Percentiles rank a stretch among this genome's conserved stretches.
Conservation (phyloP, 1,140 invertebrate species). For the Belonocnema kinseyi region DNA sequence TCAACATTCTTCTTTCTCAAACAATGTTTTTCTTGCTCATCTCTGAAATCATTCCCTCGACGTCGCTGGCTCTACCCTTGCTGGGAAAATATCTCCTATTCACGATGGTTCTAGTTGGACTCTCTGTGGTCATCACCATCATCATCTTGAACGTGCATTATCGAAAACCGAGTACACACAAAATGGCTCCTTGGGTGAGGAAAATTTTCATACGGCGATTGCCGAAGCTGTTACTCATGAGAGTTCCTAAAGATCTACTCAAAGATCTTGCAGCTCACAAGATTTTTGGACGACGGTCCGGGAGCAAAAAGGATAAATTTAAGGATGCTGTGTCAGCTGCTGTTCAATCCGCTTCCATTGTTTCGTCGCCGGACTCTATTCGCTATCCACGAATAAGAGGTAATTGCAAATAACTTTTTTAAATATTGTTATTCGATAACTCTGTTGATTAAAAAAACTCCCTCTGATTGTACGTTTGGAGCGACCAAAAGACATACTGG, state of each 20-base stretch:
- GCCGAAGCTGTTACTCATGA: constrained; percentile 90
- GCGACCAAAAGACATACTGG: too few species aligned
- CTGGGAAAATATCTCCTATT: constrained; percentile 99
- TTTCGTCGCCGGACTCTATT: constrained; percentile 85
- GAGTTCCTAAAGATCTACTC: constrained; percentile 87
- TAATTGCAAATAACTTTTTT: constrained; percentile 33
- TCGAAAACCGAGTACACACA: constrained; percentile 98
- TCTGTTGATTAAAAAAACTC: too few species aligned
- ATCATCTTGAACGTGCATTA: constrained; percentile 99
- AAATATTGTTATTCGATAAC: too few species aligned
- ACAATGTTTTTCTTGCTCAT: constrained; percentile 99
- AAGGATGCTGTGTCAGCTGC: constrained; percentile 80
- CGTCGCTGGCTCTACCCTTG: constrained; percentile 95
- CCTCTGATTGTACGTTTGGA: too few species aligned
- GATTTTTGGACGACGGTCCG: constrained; percentile 78
- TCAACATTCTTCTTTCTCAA: constrained; percentile 98
- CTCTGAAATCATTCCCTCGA: constrained; percentile 98
- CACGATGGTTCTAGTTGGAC: constrained; percentile 97
- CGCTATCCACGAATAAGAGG: constrained; percentile 76
- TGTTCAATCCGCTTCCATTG: constrained; percentile 81
- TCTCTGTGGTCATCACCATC: constrained; percentile 98
- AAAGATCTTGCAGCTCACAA: constrained; percentile 87
- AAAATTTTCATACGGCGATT: constrained; percentile 91
- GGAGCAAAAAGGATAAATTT: constrained; percentile 80
- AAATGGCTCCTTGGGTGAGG: constrained; percentile 94